A percentile compares a stretch with the other conserved stretches of the same genome.
These are phyloP conservation scores for Campoletis sonorensis DNA, from an alignment of 1,140 invertebrate genomes.

Conservation along the genomic window DNA sequence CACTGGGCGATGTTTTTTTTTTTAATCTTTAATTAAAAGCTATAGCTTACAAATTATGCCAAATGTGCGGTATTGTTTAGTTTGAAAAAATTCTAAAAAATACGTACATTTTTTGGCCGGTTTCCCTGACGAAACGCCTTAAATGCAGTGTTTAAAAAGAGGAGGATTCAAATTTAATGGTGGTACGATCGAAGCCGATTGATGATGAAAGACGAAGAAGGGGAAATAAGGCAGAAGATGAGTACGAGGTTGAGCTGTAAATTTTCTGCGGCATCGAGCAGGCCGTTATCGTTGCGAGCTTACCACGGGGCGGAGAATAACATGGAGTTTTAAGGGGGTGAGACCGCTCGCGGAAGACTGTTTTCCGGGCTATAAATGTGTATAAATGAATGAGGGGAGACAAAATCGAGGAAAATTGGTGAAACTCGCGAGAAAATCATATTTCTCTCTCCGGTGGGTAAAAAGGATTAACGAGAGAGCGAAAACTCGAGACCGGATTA, in stretches of 20 bases:
- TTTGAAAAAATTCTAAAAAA: too few relatives aligned
- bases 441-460: neutral
- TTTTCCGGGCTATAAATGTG: neutral
- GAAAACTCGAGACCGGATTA: slow-evolving; percentile 16
- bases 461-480: slow-evolving; percentile 13
- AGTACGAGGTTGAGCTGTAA: neutral
- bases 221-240: neutral
- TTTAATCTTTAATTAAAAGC: too few relatives aligned
- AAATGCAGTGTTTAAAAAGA: too few relatives aligned
- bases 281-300: slow-evolving; percentile 18
- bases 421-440: slow-evolving; percentile 12
- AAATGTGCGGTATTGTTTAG: too few relatives aligned
- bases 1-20: too few relatives aligned
- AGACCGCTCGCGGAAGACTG: neutral
- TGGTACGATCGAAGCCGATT: neutral
- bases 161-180: too few relatives aligned
- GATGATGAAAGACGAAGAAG: neutral
- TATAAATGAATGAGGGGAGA: slow-evolving; percentile 8
- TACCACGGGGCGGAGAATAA: neutral
- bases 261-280: slow-evolving; percentile 8
- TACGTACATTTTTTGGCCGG: too few relatives aligned
- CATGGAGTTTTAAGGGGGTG: neutral
- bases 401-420: slow-evolving; percentile 1
- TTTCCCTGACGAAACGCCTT: too few relatives aligned
- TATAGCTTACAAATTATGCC: too few relatives aligned